These are phyloP conservation scores for Nomada flava DNA, from an alignment of 2,888 invertebrate species.

Conservation along the genomic window DNA sequence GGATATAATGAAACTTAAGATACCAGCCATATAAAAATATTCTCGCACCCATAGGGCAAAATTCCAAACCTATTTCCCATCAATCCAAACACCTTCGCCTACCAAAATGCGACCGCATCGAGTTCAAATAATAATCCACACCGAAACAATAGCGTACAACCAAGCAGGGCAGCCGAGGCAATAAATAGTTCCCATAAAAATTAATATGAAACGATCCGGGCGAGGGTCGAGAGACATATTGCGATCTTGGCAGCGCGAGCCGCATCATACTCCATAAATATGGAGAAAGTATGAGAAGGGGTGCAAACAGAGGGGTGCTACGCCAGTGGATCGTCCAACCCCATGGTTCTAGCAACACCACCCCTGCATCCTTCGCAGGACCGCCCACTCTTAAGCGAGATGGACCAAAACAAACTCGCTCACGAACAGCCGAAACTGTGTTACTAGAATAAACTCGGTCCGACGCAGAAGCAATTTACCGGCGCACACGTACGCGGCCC, in stretches of 20 bases:
- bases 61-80: too few relatives aligned
- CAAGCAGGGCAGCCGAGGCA: not conserved
- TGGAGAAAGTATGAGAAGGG: conserved; percentile 31
- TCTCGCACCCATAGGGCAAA: too few relatives aligned
- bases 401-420: conserved; percentile 78
- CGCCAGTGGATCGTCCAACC: conserved; percentile 54
- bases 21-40: too few relatives aligned
- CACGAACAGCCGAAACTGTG: conserved; percentile 77
- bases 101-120: not conserved
- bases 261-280: conserved; percentile 28
- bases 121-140: not conserved
- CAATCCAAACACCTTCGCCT: not conserved
- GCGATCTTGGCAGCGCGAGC: not conserved
- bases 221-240: conserved; percentile 3
- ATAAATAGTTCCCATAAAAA: conserved; percentile 1
- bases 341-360: conserved; percentile 48
- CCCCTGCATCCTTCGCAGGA: conserved; percentile 70
- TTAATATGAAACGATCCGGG: not conserved
- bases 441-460: conserved; percentile 79
- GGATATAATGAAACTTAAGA: too few relatives aligned
- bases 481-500: conserved; percentile 26
- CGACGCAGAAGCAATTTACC: conserved; percentile 70
- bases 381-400: conserved; percentile 77
- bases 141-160: not conserved
- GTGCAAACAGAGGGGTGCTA: conserved; percentile 1